Percentiles rank a stretch among this genome's conserved stretches.
These are phyloP conservation scores for Oscarella lobularis DNA, from an alignment of 37 sponge, comb jelly and placozoan species.

Conservation along the genomic window DNA sequence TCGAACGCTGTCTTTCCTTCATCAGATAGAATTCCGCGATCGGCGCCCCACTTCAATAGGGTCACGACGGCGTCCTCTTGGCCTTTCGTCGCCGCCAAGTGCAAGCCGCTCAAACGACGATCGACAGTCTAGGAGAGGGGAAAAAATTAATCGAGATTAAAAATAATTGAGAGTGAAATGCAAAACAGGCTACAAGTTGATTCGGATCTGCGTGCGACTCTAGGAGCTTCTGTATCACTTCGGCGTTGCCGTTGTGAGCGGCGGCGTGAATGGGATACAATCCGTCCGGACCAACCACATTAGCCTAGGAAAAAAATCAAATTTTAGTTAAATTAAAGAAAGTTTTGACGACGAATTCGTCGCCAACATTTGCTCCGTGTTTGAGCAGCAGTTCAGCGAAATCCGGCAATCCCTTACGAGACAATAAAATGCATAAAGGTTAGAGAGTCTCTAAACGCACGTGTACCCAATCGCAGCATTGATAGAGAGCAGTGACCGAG, in stretches of 20 bases:
- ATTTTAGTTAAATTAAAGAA: not conserved
- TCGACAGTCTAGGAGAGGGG: no score
- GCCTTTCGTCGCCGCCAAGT: not conserved
- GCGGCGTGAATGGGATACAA: conserved; percentile 41
- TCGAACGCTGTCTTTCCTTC: not conserved
- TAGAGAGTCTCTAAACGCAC: not conserved
- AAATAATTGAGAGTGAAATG: no score
- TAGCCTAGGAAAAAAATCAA: conserved; percentile 9
- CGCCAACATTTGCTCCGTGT: conserved; percentile 41
- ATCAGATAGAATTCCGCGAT: not conserved
- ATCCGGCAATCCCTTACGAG: conserved; percentile 10
- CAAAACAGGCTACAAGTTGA: no score
- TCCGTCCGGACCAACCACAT: conserved; percentile 16
- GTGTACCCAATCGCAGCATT: not conserved
- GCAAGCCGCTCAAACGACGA: no score
- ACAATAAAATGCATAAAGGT: not conserved
- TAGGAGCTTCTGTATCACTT: conserved; percentile 36
- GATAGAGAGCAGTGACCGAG: not conserved
- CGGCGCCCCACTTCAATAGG: not conserved
- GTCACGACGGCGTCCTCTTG: not conserved
- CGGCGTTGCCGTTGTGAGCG: conserved; percentile 21
- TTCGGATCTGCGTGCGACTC: conserved; percentile 27
- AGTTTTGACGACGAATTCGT: no score
- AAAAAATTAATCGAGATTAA: no score
- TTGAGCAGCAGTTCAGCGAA: conserved; percentile 32